Base-by-base conservation (phyloP, 2,888 invertebrate genomes). In the Rhabditophanes sp. region DNA sequence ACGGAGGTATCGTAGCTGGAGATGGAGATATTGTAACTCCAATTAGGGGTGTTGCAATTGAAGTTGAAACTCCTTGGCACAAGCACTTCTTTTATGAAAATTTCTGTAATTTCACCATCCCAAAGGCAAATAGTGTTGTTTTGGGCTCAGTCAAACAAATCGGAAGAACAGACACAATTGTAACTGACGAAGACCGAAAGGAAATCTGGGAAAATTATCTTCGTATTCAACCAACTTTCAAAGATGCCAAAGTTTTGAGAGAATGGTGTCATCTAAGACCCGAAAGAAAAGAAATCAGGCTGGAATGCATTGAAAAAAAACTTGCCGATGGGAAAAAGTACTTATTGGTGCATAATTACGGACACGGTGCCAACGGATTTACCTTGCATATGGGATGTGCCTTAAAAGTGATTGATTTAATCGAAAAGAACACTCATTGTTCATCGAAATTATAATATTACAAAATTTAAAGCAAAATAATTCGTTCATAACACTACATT, bases 1-100 rank as follows among this genome's bases (percentile, higher is more conserved):
- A 64, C 8, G 65, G 66, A 16, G 51, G 49, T 19, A 42, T 63
- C 3, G 48, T 71, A 22, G 44, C 65, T 1, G 49, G 57, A 12
- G 70, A 71, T 44, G 39, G 37, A 11, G 40, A 51, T 1, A 44
- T 49, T 7, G 37, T 48, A 35, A 34, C 34, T 20, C 52, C 52
- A 27, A 35, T 40, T 25, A 25, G 48, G 7, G 48, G 48, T 25
- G 35, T 48, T 9, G 29, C 42, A 8, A 18, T 47, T 12, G 40
- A 77, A 76, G 75, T 78, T 1, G 73, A 74, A 38, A 85, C 85
- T 1, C 84, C 85, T 0, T 87, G 84, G 83, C 70, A 87, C 24
- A 83, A 83, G 68, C 78, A 76, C 4, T 83, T 82, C 32, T 79
- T 80, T 60, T 87, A 51, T 29, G 32, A 46, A 12, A 48, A 51